Evolutionary conservation across 2,113 vertebrate genomes (phyloP), one percentile per base, ranked within the genome.

Genomic region (Lanius collurio): DNA sequence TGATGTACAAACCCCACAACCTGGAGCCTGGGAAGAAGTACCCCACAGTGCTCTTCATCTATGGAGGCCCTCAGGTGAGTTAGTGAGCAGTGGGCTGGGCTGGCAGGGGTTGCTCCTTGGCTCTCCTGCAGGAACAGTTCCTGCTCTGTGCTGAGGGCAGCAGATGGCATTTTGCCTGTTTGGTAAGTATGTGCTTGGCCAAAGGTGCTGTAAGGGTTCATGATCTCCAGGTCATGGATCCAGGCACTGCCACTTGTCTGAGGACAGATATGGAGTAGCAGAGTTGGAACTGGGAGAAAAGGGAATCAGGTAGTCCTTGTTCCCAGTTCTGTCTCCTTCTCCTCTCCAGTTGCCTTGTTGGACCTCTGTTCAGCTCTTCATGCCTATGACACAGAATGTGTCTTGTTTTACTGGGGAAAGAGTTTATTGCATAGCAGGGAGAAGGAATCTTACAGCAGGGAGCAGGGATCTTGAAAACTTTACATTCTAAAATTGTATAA

Each of bases 1-100:
- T 98, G 98, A 95, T 98, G 49, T 98, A 98, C 79, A 98, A 98
- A 84, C 98, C 98, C 94, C 98, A 98, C 81, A 96, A 98, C 82
- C 94, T 98, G 73, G 98, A 98, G 7, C 98, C 98, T 56, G 98
- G 98, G 42, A 98, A 98, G 96, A 98, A 98, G 60, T 98, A 98
- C 64, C 98, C 98, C 31, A 98, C 98, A 28, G 98, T 98, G 75
- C 95, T 98, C 30, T 98, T 98, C 79, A 98, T 98, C 73, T 98
- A 98, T 22, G 98, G 98, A 56, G 98, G 98, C 23, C 98, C 98
- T 68, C 98, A 98, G 97, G 98, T 98, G 91, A 88, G 98, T 17
- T 22, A 46, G 39, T n/a, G 75, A 71, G 75, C 56, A 52, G 35
- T 37, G 57, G 50, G 39, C 4, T 70, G 56, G 63, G 41, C 55